phyloP scores from a whole-genome alignment of 2,113 vertebrate genomes.

The Rhombomys opimus region DNA sequence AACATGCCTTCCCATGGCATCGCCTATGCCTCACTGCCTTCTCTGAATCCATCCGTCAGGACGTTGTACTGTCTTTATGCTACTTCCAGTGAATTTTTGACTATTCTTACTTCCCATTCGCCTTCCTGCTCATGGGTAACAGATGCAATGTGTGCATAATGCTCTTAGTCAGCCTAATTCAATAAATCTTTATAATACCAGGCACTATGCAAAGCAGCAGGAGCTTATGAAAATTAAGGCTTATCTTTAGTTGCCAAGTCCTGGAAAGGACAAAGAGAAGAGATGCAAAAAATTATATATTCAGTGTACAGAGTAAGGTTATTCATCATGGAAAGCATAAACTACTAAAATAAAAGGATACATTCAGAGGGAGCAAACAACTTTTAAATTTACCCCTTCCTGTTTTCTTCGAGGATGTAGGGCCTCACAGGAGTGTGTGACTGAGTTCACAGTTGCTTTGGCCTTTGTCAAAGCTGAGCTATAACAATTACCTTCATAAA shows the following conservation, averaged over 20 bases:
- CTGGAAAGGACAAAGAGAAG: neutral
- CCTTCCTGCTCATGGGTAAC: slow-evolving; percentile 32
- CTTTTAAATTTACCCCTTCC: slow-evolving; percentile 10
- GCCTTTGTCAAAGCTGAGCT: neutral
- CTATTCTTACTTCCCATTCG: slow-evolving; percentile 9
- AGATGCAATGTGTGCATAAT: neutral
- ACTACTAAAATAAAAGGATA: slow-evolving; percentile 13
- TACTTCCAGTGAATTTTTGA: neutral
- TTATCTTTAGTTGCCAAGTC: neutral
- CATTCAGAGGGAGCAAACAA: neutral
- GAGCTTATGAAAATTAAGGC: neutral
- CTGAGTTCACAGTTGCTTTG: neutral
- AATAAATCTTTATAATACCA: neutral
- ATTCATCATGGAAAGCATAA: neutral
- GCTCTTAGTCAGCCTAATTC: neutral
- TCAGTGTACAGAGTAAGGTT: neutral
- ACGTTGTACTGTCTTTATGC: neutral
- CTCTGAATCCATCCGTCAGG: neutral
- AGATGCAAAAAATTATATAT: neutral
- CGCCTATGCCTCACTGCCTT: neutral
- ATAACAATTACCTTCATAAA: slow-evolving; percentile 23
- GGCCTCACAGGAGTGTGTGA: neutral
- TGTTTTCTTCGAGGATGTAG: neutral
- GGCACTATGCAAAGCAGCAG: neutral
- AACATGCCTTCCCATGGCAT: neutral